Conservation (phyloP, 1,140 invertebrate species). For the Drosophila punjabiensis region DNA sequence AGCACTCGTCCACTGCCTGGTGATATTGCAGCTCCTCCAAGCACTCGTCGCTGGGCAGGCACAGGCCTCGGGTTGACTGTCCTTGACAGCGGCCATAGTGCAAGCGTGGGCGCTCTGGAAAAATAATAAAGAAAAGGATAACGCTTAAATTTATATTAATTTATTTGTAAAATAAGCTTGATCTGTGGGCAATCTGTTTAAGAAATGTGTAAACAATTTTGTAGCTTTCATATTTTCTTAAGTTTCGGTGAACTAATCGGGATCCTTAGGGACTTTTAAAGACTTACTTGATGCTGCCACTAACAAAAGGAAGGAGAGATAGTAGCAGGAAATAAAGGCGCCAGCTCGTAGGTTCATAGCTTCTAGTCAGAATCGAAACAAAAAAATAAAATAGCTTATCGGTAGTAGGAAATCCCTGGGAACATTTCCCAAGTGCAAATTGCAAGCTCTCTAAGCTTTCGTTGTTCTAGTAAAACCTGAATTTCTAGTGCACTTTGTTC, state of each 20-base stretch:
- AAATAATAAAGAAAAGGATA: not conserved
- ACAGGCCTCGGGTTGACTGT: slow-evolving; percentile 14
- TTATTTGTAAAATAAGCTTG: too few species aligned
- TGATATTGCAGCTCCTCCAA: not conserved
- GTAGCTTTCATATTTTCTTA: not conserved
- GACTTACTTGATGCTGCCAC: slow-evolving; percentile 14
- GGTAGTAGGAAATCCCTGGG: not conserved
- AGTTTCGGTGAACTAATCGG: not conserved
- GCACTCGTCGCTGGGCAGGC: slow-evolving; percentile 30
- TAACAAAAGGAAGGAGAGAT: not conserved
- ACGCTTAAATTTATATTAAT: not conserved
- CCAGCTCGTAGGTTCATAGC: slow-evolving; percentile 8
- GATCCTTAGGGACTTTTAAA: not conserved
- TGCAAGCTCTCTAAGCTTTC: not conserved
- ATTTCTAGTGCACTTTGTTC: not conserved
- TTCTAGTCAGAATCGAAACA: not conserved
- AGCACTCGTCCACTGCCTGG: not conserved
- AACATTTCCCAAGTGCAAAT: slow-evolving; percentile 3
- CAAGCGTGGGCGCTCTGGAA: slow-evolving; percentile 19
- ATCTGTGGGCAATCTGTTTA: too few species aligned
- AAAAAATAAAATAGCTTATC: not conserved
- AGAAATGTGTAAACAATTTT: too few species aligned
- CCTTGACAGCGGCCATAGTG: slow-evolving; percentile 51
- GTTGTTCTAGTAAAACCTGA: slow-evolving; percentile 11
- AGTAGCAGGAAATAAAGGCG: not conserved